Base-by-base conservation (phyloP, 2,797 vertebrate species). In the Halcyon smyrnensis region DNA sequence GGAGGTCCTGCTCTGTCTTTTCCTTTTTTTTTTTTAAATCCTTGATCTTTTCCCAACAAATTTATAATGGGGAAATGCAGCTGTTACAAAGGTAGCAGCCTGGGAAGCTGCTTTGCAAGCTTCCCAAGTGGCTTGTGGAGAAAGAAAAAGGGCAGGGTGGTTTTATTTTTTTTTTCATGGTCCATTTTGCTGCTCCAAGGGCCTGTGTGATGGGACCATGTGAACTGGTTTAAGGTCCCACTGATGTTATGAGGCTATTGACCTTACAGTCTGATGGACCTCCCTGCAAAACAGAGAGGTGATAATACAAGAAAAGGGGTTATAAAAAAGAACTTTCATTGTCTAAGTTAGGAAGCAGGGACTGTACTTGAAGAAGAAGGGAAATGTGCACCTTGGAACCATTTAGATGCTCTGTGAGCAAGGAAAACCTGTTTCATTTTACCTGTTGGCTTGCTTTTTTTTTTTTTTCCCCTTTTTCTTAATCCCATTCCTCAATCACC, bases 401-500 rank as follows among this genome's bases (percentile, higher is more conserved):
- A 11, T 9, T 32, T 24, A 60, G 59, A 9, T 80, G 41, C 54
- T 87, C 54, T 86, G 32, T 57, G 51, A 41, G 46, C 23, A 18
- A 50, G 74, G 32, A 19, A 19, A 27, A n/a, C 17, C 77, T 77
- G 12, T 50, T 83, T n/a, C n/a, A n/a, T 84, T 92, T 91, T 76
- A 78, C 79, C 39, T 73, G 34, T 45, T 70, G 18, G 21, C 2
- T 0, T 24, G 51, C 68, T 41, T 36, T 24, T 21, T 34, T 28
- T 25, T 57, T 45, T 21, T 36, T n/a, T n/a, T n/a, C n/a, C 20
- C 16, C 23, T 14, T 34, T 39, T 39, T 9, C n/a, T 75, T 85
- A 88, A 83, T 89, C 68, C 74, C 11, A 18, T 90, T 96, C 87
- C 63, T 90, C 88, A 63, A 21, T 92, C 81, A 73, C 63, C 86